Conservation (phyloP, 1,140 invertebrate species). For the Tribolium castaneum region DNA sequence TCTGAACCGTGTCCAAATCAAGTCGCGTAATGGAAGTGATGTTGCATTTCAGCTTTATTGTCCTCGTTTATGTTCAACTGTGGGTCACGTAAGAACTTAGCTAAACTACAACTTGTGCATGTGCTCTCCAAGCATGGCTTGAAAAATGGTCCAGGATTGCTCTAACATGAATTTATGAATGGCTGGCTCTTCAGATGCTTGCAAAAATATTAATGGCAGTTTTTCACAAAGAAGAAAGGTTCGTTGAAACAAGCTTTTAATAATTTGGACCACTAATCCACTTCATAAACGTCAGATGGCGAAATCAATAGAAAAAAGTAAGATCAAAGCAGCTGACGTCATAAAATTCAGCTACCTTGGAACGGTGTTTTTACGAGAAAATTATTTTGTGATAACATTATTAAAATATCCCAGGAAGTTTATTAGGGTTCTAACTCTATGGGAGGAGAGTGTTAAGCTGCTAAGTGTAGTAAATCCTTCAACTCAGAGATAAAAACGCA, state of each 20-base stretch:
- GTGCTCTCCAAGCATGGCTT: neutral
- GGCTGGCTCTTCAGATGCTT: neutral
- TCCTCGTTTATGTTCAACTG: neutral
- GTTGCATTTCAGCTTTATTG: constrained; percentile 4
- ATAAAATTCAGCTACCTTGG: neutral
- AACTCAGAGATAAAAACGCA: neutral
- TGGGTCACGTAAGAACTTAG: neutral
- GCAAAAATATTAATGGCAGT: neutral
- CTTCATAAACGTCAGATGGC: neutral
- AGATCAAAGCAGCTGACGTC: neutral
- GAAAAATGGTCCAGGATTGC: neutral
- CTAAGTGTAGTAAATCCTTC: neutral
- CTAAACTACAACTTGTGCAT: constrained; percentile 1
- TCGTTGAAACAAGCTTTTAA: too few species aligned
- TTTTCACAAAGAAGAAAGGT: too few species aligned
- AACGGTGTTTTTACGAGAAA: neutral
- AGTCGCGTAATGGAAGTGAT: neutral
- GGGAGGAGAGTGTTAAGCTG: neutral
- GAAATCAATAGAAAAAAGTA: neutral
- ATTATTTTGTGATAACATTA: constrained; percentile 1
- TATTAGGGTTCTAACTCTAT: neutral
- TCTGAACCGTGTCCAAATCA: neutral
- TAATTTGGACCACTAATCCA: neutral
- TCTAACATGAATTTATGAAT: neutral
- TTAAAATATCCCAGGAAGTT: neutral